These are phyloP conservation scores for Clarias macrocephalus DNA, from an alignment of 2,113 vertebrate species.

Conservation along the genomic window DNA sequence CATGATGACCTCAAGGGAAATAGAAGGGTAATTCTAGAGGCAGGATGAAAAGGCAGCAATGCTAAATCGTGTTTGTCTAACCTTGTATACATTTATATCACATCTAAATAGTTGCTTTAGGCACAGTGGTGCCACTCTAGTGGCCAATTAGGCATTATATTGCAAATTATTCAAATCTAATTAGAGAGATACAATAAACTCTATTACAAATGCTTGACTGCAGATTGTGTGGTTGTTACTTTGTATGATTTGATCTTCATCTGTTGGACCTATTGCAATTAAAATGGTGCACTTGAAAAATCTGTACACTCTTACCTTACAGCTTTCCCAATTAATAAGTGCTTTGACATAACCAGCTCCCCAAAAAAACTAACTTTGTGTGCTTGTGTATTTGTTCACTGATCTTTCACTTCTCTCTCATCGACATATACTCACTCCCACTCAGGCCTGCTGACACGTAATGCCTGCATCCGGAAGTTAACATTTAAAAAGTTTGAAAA, in stretches of 20 bases:
- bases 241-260: background rate
- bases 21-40: conserved; percentile 34
- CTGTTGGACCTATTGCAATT: background rate
- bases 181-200: background rate
- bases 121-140: background rate
- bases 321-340: background rate
- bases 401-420: conserved; percentile 20
- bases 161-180: background rate
- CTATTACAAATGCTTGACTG: background rate
- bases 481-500: conserved; percentile 12
- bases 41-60: conserved; percentile 1
- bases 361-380: conserved; percentile 16
- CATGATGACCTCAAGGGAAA: conserved; percentile 31
- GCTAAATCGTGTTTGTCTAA: conserved; percentile 39
- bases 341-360: background rate
- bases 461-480: conserved; percentile 2
- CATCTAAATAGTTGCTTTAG: background rate
- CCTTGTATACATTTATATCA: conserved; percentile 23
- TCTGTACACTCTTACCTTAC: background rate
- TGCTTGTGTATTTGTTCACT: background rate
- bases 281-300: background rate
- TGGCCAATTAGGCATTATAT: background rate
- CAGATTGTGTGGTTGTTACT: background rate
- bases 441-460: background rate
- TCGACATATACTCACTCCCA: conserved; percentile 22